These are phyloP conservation scores for Redunca redunca DNA, from an alignment of 2,113 vertebrate species.

Conservation along the genomic window DNA sequence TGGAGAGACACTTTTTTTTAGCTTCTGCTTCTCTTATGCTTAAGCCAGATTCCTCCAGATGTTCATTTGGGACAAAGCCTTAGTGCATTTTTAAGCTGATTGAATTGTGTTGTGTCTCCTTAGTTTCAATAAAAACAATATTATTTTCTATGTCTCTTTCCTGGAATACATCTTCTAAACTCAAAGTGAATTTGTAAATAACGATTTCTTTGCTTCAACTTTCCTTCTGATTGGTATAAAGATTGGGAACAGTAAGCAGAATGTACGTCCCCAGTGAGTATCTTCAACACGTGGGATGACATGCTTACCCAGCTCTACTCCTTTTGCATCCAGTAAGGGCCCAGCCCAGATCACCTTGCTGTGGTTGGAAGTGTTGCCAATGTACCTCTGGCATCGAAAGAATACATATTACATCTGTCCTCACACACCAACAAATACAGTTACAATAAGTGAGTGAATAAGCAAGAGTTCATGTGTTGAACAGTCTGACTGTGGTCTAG, in stretches of 20 bases:
- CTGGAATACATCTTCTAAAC: not conserved
- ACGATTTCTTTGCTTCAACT: not conserved
- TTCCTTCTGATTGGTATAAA: not conserved
- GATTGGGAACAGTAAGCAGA: not conserved
- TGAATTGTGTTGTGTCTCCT: not conserved
- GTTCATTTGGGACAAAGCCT: not conserved
- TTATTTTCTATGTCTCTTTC: not conserved
- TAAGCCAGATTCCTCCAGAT: not conserved
- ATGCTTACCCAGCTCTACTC: too few species aligned
- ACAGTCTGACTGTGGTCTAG: not conserved
- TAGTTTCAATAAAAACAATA: not conserved
- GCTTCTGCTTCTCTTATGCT: not conserved
- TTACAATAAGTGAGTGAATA: not conserved
- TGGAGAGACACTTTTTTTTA: not conserved
- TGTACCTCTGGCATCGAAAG: not conserved
- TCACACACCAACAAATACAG: not conserved
- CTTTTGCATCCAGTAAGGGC: not conserved
- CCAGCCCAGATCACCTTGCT: not conserved
- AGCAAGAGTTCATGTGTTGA: not conserved
- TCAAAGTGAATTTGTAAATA: not conserved
- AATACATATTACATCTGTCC: not conserved
- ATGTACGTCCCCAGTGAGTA: not conserved
- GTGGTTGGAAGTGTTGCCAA: not conserved
- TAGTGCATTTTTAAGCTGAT: not conserved
- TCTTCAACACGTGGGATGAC: not conserved